These are phyloP conservation scores for Centropyge bicolor DNA, from an alignment of 2,797 vertebrate species.

Conservation along the genomic window DNA sequence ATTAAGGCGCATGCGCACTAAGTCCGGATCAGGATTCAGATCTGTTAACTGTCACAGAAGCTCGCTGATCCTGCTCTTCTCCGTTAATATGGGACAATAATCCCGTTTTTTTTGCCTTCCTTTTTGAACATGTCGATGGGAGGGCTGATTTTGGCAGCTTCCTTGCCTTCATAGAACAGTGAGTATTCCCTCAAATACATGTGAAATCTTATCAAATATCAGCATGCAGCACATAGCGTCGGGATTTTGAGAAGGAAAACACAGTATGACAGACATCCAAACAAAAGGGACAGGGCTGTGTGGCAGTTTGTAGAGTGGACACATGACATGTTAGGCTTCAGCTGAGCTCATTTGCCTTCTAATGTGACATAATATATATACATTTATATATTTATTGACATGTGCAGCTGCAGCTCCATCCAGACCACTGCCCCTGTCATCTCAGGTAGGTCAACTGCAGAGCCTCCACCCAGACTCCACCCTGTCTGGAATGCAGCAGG, in stretches of 20 bases:
- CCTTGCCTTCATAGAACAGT: conserved; percentile 61
- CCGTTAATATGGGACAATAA: conserved; percentile 29
- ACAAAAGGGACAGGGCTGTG: conserved; percentile 58
- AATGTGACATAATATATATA: not conserved
- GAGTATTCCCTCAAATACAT: conserved; percentile 52
- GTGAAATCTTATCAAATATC: conserved; percentile 2
- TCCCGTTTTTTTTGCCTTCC: conserved; percentile 8
- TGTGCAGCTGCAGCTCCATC: not conserved
- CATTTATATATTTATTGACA: too few relatives aligned
- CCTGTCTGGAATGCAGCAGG: conserved; percentile 73
- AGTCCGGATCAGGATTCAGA: conserved; percentile 37
- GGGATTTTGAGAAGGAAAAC: conserved; percentile 24
- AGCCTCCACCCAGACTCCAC: conserved; percentile 57
- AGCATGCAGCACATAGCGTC: conserved; percentile 12
- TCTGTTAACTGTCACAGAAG: conserved; percentile 52
- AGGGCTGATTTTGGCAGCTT: not conserved
- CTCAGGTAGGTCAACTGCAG: not conserved
- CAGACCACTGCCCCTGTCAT: conserved; percentile 37
- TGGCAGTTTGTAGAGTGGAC: not conserved
- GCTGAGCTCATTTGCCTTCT: not conserved
- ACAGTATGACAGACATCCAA: conserved; percentile 28
- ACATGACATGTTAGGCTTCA: not conserved
- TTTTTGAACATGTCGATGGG: conserved; percentile 51
- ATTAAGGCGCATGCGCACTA: conserved; percentile 49
- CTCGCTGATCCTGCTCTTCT: conserved; percentile 20